These are phyloP conservation scores for Gerris lacustris DNA, from an alignment of 2,888 invertebrate species.

Conservation along the genomic window DNA sequence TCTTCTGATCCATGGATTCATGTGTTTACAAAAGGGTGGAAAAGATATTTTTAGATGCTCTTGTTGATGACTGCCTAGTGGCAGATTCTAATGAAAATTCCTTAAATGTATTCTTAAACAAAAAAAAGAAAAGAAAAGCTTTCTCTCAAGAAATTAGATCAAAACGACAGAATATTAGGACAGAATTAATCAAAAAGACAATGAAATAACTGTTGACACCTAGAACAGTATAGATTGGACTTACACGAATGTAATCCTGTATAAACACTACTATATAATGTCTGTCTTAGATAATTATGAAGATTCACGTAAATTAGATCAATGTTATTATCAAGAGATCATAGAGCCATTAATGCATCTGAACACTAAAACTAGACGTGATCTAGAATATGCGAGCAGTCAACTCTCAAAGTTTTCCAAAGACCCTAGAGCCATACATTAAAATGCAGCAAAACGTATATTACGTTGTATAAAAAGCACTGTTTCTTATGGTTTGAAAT, in stretches of 20 bases:
- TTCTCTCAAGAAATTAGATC: background rate
- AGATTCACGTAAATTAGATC: background rate
- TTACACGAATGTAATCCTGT: background rate
- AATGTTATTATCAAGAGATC: background rate
- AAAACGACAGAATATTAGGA: background rate
- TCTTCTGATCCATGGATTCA: background rate
- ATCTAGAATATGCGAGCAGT: background rate
- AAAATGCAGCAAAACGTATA: background rate
- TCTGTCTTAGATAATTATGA: background rate
- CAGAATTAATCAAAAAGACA: background rate
- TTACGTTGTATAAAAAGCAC: background rate
- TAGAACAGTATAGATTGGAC: background rate
- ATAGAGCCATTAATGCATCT: background rate
- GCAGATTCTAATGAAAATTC: background rate
- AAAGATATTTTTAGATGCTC: background rate
- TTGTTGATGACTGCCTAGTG: background rate
- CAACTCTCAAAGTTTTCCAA: background rate
- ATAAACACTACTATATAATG: background rate
- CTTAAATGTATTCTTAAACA: background rate
- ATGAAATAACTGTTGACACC: background rate
- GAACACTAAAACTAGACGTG: background rate
- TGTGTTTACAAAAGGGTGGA: background rate
- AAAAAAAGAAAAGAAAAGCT: background rate
- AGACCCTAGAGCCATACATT: background rate
- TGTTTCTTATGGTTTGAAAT: background rate